Conservation (phyloP, 2,888 invertebrate genomes). For the Spodoptera littoralis region DNA sequence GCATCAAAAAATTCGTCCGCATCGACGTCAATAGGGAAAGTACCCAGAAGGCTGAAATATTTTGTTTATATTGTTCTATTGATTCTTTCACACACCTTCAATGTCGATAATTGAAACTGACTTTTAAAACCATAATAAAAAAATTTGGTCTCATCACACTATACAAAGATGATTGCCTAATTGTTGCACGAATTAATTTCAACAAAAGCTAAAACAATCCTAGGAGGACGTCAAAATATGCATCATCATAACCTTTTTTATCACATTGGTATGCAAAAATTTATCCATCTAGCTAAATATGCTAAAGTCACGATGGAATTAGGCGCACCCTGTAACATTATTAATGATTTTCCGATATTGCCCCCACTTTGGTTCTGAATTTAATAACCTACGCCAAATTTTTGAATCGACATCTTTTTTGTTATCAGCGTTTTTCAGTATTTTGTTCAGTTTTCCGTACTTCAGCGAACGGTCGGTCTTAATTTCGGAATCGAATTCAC, state of each 20-base stretch:
- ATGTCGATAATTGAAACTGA: no score
- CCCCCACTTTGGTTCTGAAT: conserved; percentile 69
- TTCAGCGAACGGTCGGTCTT: conserved; percentile 37
- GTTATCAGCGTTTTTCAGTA: conserved; percentile 60
- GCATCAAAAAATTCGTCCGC: no score
- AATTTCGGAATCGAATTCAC: conserved; percentile 45
- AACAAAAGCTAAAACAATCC: background rate
- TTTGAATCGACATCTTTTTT: conserved; percentile 68
- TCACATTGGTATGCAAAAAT: conserved; percentile 64
- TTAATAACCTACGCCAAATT: conserved; percentile 75
- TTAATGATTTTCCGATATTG: conserved; percentile 87
- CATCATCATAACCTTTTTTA: conserved; percentile 41
- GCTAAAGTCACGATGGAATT: conserved; percentile 80
- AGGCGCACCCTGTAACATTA: conserved; percentile 82
- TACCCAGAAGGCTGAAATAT: no score
- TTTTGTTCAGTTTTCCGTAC: conserved; percentile 12
- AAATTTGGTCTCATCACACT: no score
- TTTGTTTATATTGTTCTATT: no score
- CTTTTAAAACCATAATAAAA: no score
- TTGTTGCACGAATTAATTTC: no score
- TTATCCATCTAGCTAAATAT: conserved; percentile 76
- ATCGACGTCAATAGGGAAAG: no score
- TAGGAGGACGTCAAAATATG: conserved; percentile 13
- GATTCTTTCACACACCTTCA: no score
- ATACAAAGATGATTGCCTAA: no score